phyloP scores from a whole-genome alignment of 2,797 vertebrate genomes.

The Anas bahamensis region DNA sequence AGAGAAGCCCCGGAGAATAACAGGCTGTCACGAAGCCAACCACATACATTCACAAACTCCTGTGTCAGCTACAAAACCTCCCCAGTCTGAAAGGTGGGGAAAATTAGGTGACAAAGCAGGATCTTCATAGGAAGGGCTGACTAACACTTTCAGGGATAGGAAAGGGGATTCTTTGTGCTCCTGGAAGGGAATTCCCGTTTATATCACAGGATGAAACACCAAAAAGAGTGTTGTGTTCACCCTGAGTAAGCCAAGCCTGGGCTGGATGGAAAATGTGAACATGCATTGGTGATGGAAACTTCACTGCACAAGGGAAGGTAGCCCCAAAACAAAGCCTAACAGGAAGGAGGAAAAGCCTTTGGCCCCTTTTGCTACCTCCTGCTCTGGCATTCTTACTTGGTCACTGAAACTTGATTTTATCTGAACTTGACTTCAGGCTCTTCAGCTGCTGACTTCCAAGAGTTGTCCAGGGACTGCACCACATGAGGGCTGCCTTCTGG shows the following conservation, averaged over 20 bases:
- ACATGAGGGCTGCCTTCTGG: not conserved
- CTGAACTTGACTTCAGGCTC: not conserved
- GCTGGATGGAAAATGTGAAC: slow-evolving; percentile 60
- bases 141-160: not conserved
- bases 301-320: slow-evolving; percentile 31
- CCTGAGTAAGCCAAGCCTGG: slow-evolving; percentile 54
- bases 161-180: slow-evolving; percentile 40
- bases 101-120: not conserved
- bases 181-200: slow-evolving; percentile 49
- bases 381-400: not conserved
- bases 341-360: slow-evolving; percentile 17
- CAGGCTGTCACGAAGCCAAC: not conserved
- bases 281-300: slow-evolving; percentile 36
- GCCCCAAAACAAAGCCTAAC: slow-evolving; percentile 34
- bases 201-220: slow-evolving; percentile 62
- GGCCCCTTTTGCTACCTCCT: not conserved
- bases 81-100: not conserved
- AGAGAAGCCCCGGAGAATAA: not conserved
- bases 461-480: not conserved
- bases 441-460: not conserved
- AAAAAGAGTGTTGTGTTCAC: slow-evolving; percentile 47
- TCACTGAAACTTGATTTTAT: not conserved
- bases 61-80: not conserved
- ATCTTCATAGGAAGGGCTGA: not conserved
- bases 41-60: not conserved